These are phyloP conservation scores for Antechinus flavipes DNA, from an alignment of 2,113 vertebrate species.

Conservation along the genomic window DNA sequence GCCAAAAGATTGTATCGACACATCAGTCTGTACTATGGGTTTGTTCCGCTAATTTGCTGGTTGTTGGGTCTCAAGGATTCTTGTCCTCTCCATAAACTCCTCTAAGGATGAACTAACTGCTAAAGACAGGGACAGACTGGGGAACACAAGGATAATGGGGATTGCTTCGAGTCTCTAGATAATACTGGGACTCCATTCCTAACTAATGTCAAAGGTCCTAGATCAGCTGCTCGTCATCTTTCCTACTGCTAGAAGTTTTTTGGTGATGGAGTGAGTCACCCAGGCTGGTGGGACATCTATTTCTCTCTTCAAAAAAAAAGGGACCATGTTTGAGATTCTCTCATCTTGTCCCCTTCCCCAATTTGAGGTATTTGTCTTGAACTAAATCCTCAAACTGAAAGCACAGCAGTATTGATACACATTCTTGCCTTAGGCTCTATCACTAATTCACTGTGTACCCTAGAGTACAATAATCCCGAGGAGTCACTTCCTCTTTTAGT, in stretches of 20 bases:
- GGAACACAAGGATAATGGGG: neutral
- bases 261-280: neutral
- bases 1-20: neutral
- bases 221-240: neutral
- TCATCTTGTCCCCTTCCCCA: neutral
- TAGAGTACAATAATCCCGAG: neutral
- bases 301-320: neutral
- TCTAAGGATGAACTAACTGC: neutral
- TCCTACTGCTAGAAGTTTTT: neutral
- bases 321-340: neutral
- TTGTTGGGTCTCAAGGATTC: neutral
- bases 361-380: neutral
- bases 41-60: neutral
- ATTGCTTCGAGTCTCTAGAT: neutral
- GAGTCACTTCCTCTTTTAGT: neutral
- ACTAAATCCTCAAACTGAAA: neutral
- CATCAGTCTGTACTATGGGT: neutral
- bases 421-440: neutral
- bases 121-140: neutral
- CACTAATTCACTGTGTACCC: neutral
- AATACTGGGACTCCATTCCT: neutral
- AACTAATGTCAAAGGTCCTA: neutral
- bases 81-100: neutral
- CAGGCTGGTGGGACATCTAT: neutral
- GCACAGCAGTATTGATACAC: neutral